Evolutionary conservation across 2,797 vertebrate species (phyloP), one percentile per base, ranked within the genome.

Genomic region (Gambelia wislizenii): DNA sequence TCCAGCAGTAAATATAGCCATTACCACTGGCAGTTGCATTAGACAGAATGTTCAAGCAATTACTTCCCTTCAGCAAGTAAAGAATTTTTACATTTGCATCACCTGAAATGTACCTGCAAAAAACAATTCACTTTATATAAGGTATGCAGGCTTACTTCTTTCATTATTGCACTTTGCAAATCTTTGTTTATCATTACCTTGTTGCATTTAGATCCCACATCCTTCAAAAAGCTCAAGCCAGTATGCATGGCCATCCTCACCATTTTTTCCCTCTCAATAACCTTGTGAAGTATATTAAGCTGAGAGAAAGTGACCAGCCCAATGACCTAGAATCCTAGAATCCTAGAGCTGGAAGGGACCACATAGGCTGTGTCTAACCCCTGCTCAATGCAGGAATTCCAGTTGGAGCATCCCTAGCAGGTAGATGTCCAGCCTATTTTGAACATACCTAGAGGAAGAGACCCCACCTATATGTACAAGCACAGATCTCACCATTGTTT

Each of bases 31-130:
- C 47, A 56, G 44, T 70, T n/a, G 33, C 49, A 72, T 70, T 74
- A 61, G 27, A 79, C 59, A 89, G 30, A 30, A 89, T 33, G 64
- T 69, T 89, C 54, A 22, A 89, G 33, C 70, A 89, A 69, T 84
- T 69, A 84, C 44, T 67, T 25, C 44, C 36, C 61, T 25, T 27
- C 16, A 8, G 12, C n/a, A 25, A 25, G 70, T 80, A 42, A 84
- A n/a, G 36, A 69, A n/a, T 39, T 27, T 70, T 78, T 22, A 79
- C 52, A 44, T 54, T 69, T 77, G 36, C 2, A 76, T 36, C 47
- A 30, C 64, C 36, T 22, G 49, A 69, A 67, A 54, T 47, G 5
- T 25, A 25, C 30, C 10, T 30, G 20, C 5, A 39, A 44, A 25
- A 12, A 20, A 36, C 13, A 61, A 74, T 61, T 61, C 44, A 59